phyloP scores from a whole-genome alignment of 2,888 invertebrate species.

The Dysmachus trigonus region DNA sequence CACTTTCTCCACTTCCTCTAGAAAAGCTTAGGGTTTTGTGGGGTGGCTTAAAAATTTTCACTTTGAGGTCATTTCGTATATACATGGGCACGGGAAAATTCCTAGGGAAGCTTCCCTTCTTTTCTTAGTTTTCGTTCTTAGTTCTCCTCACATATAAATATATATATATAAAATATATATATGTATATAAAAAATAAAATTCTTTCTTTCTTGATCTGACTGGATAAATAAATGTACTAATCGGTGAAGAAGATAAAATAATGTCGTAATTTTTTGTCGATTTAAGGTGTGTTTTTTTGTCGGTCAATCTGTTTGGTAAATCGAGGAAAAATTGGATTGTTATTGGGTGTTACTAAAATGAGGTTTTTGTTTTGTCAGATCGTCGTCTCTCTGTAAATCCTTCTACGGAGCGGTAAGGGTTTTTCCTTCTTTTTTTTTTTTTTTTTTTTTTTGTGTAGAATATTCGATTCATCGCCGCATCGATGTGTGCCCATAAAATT shows the following conservation, averaged over 20 bases:
- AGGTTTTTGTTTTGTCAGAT: neutral
- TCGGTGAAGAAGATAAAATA: neutral
- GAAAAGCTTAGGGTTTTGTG: conserved; percentile 42
- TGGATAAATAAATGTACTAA: neutral
- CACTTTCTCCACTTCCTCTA: conserved; percentile 13
- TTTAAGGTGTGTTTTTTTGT: neutral
- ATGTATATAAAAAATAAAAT: neutral
- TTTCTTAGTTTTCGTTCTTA: neutral
- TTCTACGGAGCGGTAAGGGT: neutral
- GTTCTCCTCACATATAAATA: neutral
- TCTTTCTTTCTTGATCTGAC: neutral
- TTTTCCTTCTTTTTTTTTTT: too few species aligned
- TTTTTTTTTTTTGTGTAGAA: conserved; percentile 3
- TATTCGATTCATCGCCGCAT: conserved; percentile 5
- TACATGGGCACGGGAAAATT: conserved; percentile 22
- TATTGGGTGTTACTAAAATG: neutral
- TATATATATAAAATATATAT: too few species aligned
- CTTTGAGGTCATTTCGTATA: conserved; percentile 47
- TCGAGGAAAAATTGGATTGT: neutral
- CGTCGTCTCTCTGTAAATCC: neutral
- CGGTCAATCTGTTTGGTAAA: neutral
- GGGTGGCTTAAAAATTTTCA: conserved; percentile 44
- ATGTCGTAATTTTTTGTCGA: neutral
- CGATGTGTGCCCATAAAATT: neutral
- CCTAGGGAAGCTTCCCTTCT: conserved; percentile 21